Percentiles rank a stretch among this genome's conserved stretches.
phyloP scores from a whole-genome alignment of 2,113 vertebrate genomes.

The Cyprinodon brontotheroides region DNA sequence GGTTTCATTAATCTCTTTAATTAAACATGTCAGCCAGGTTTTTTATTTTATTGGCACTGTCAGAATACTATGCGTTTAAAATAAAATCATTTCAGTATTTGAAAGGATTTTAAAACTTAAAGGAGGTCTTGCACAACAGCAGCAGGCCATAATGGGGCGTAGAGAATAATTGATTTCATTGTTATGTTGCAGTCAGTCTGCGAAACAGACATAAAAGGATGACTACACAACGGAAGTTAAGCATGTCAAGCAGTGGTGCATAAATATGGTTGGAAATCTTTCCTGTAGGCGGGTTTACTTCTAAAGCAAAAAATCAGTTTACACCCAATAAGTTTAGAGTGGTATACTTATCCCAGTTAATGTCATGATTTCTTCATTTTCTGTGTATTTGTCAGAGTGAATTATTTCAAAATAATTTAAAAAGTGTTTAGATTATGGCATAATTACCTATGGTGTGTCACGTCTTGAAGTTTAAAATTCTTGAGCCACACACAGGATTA shows the following conservation, averaged over 20 bases:
- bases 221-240: conserved; percentile 16
- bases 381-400: no score
- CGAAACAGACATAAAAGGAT: conserved; percentile 21
- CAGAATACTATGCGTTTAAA: background rate
- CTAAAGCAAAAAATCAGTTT: background rate
- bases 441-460: no score
- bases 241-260: conserved; percentile 14
- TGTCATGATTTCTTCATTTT: no score
- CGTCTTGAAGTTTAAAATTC: no score
- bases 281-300: background rate
- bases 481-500: no score
- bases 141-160: conserved; percentile 17
- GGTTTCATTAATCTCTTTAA: background rate
- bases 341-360: no score
- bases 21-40: background rate
- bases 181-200: conserved; percentile 21
- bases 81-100: conserved; percentile 19
- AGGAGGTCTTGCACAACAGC: background rate
- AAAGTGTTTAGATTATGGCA: no score
- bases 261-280: background rate
- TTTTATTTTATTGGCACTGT: background rate
- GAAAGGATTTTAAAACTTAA: background rate
- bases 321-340: background rate
- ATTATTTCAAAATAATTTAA: no score
- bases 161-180: conserved; percentile 17